Evolutionary conservation across 1,140 invertebrate species (phyloP).

Genomic region (Heliothis virescens): DNA sequence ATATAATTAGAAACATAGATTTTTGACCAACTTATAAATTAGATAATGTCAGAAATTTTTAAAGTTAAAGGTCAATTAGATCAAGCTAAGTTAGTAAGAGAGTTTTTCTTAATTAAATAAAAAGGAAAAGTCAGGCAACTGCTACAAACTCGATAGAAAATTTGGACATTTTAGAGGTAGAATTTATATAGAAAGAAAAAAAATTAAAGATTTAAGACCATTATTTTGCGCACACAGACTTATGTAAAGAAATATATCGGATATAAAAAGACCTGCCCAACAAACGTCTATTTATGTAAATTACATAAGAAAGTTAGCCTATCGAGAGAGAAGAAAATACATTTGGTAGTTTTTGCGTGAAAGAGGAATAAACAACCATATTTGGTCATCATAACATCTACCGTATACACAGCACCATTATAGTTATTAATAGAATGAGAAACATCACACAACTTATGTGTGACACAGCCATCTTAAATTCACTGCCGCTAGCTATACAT

Average conservation of each 20-base stretch:
- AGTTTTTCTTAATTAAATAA: neutral
- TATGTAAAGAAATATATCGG: too few species aligned
- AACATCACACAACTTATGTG: neutral
- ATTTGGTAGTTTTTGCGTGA: too few species aligned
- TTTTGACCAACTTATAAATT: too few species aligned
- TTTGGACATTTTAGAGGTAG: neutral
- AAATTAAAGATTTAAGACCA: too few species aligned
- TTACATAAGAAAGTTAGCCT: conserved; percentile 28
- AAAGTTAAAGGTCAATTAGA: neutral
- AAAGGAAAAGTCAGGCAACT: neutral
- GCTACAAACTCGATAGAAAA: neutral
- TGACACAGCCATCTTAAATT: conserved; percentile 28
- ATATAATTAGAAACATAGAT: too few species aligned
- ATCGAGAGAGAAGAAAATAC: neutral
- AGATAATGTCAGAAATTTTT: too few species aligned
- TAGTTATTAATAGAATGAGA: neutral
- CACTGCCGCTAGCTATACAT: neutral
- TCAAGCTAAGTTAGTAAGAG: neutral
- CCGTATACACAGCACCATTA: neutral
- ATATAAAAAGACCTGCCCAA: too few species aligned
- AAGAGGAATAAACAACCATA: too few species aligned
- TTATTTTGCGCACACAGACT: too few species aligned
- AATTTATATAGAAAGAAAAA: neutral
- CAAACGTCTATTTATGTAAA: conserved; percentile 18
- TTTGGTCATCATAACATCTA: too few species aligned